These are phyloP conservation scores for Carabus problematicus DNA, from an alignment of 2,888 invertebrate species.

Conservation along the genomic window DNA sequence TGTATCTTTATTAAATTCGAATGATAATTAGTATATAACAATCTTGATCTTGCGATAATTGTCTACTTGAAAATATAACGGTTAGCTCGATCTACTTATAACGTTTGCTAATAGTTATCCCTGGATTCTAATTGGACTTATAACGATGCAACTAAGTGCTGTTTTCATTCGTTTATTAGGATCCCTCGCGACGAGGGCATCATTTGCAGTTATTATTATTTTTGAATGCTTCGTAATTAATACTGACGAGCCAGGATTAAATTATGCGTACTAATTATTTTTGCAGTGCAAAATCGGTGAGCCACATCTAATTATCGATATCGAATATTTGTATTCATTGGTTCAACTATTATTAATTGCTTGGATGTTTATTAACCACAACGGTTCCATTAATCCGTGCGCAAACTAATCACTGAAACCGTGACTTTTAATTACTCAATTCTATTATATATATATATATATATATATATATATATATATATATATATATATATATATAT, in stretches of 20 bases:
- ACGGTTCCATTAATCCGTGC: too few species aligned
- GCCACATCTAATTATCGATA: slow-evolving; percentile 3
- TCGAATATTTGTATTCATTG: slow-evolving; percentile 9
- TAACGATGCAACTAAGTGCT: background rate
- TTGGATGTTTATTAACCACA: too few species aligned
- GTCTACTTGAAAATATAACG: too few species aligned
- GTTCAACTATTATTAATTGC: background rate
- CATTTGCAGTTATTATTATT: background rate
- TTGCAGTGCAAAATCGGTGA: background rate
- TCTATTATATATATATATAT: too few species aligned
- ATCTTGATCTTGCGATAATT: too few species aligned
- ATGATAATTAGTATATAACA: too few species aligned
- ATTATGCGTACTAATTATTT: slow-evolving; percentile 3
- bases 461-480: too few species aligned
- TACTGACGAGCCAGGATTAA: background rate
- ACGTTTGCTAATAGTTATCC: background rate
- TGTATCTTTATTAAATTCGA: too few species aligned
- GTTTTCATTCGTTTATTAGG: background rate
- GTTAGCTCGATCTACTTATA: background rate
- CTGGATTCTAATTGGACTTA: background rate
- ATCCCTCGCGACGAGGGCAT: background rate
- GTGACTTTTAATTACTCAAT: too few species aligned
- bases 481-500: too few species aligned
- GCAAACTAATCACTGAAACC: too few species aligned
- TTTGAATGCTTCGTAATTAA: background rate